Conservation (phyloP, 2,888 invertebrate genomes). For the Nebria salina region DNA sequence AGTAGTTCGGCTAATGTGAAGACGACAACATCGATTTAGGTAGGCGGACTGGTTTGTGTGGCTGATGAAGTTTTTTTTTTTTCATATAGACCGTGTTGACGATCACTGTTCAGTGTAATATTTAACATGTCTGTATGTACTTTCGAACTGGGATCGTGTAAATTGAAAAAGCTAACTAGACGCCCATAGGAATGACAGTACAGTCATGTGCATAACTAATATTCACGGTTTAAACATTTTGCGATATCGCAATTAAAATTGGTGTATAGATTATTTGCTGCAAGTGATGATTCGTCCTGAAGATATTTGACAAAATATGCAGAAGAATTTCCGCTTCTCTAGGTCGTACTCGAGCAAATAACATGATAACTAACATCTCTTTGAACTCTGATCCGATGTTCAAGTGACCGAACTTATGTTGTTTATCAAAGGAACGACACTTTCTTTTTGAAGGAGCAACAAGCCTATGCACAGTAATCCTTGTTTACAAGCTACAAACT, state of each 20-base stretch:
- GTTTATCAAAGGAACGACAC: conserved; percentile 21
- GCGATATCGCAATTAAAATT: no score
- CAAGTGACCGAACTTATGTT: conserved; percentile 26
- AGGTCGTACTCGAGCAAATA: conserved; percentile 16
- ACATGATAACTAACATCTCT: conserved; percentile 24
- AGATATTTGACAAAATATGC: background rate
- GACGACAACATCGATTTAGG: background rate
- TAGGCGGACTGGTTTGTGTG: conserved; percentile 30
- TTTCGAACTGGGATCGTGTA: conserved; percentile 18
- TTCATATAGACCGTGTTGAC: conserved; percentile 7
- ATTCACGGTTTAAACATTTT: no score
- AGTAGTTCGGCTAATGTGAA: background rate
- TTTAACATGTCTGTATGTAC: conserved; percentile 24
- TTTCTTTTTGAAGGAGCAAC: conserved; percentile 13
- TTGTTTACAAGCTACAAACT: background rate
- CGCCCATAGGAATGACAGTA: background rate
- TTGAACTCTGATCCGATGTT: conserved; percentile 26
- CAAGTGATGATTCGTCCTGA: background rate
- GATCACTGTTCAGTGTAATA: conserved; percentile 28
- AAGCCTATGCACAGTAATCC: background rate
- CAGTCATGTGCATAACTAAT: background rate
- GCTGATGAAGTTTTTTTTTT: background rate
- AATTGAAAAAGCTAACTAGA: conserved; percentile 18
- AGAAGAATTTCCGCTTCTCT: background rate
- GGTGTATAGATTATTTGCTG: no score